These are phyloP conservation scores for Troides oblongomaculatus DNA, from an alignment of 2,888 invertebrate genomes.

Conservation along the genomic window DNA sequence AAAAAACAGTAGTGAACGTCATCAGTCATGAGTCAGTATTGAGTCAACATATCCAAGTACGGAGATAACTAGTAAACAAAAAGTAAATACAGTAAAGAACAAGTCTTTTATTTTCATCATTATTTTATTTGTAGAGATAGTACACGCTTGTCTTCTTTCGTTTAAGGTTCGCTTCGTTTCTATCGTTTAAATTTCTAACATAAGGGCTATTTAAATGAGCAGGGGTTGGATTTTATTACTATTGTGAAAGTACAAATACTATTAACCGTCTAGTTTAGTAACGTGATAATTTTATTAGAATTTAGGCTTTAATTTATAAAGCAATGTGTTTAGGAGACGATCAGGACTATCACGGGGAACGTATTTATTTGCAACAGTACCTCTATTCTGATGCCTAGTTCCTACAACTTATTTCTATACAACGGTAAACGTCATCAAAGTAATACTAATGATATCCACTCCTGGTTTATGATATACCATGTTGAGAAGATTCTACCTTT, in stretches of 20 bases:
- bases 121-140: neutral
- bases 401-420: too few relatives aligned
- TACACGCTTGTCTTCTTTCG: neutral
- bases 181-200: neutral
- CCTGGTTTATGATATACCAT: too few relatives aligned
- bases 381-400: too few relatives aligned
- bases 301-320: too few relatives aligned
- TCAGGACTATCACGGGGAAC: too few relatives aligned
- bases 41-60: neutral
- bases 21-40: neutral
- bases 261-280: neutral
- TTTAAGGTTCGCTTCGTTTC: neutral
- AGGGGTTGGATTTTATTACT: neutral
- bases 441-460: too few relatives aligned
- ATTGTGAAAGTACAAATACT: neutral
- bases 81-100: neutral
- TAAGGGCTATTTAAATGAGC: neutral
- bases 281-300: neutral
- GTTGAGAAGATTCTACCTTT: too few relatives aligned
- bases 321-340: too few relatives aligned
- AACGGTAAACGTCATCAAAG: too few relatives aligned
- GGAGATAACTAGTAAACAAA: conserved; percentile 2
- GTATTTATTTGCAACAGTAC: too few relatives aligned
- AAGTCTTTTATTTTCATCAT: neutral
- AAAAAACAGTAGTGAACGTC: neutral